These are phyloP conservation scores for Diabrotica undecimpunctata DNA, from an alignment of 1,140 invertebrate genomes.

Conservation along the genomic window DNA sequence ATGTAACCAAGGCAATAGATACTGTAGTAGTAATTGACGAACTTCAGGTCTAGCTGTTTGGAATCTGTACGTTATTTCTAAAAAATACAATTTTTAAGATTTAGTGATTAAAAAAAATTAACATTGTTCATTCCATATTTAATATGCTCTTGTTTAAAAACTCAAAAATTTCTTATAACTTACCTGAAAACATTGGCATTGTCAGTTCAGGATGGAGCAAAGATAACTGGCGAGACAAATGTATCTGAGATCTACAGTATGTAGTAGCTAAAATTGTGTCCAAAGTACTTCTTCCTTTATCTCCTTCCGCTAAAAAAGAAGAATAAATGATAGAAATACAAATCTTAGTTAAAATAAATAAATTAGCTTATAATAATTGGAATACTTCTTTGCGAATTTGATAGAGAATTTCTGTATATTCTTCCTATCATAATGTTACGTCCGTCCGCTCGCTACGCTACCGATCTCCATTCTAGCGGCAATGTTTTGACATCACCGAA, in stretches of 20 bases:
- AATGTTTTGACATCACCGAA: too few species aligned
- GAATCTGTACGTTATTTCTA: slow-evolving; percentile 95
- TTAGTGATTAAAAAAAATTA: neutral
- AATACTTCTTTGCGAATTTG: too few species aligned
- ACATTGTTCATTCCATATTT: neutral
- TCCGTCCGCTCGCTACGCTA: too few species aligned
- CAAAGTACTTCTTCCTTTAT: slow-evolving; percentile 68
- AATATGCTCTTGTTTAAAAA: neutral
- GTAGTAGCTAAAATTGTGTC: slow-evolving; percentile 80
- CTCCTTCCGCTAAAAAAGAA: slow-evolving; percentile 49
- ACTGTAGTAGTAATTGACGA: slow-evolving; percentile 83
- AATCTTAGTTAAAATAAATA: too few species aligned
- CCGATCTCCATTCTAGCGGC: too few species aligned
- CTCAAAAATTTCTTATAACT: slow-evolving; percentile 23
- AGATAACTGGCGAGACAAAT: slow-evolving; percentile 86
- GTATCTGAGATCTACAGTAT: slow-evolving; percentile 88
- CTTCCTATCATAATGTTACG: too few species aligned
- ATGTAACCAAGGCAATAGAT: slow-evolving; percentile 93
- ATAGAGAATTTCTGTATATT: too few species aligned
- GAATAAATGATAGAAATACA: neutral
- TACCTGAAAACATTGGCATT: slow-evolving; percentile 98
- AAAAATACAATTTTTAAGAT: slow-evolving; percentile 10
- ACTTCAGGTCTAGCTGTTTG: slow-evolving; percentile 92
- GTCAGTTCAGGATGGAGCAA: slow-evolving; percentile 93
- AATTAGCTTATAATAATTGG: too few species aligned